Evolutionary conservation across 2,113 vertebrate species (phyloP).

Genomic region (Phainopepla nitens): DNA sequence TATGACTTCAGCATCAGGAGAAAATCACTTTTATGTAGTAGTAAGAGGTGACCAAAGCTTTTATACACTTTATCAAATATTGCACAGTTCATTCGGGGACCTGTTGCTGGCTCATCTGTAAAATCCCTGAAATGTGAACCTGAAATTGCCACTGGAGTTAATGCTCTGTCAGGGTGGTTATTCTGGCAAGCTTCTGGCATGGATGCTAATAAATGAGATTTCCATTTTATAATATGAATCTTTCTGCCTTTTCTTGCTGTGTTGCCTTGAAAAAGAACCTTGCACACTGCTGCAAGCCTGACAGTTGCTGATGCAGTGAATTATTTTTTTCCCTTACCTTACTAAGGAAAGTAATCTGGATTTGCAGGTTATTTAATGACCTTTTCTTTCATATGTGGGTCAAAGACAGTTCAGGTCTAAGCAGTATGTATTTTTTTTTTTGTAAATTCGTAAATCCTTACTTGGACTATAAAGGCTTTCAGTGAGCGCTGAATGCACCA

Average conservation of each 20-base stretch:
- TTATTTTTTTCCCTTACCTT: neutral
- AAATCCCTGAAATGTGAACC: slow-evolving; percentile 1
- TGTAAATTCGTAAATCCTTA: neutral
- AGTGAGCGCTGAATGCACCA: neutral
- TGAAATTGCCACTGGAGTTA: slow-evolving; percentile 11
- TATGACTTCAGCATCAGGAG: neutral
- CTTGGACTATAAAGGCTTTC: neutral
- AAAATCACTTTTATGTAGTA: neutral
- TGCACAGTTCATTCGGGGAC: neutral
- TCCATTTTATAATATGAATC: slow-evolving; percentile 1
- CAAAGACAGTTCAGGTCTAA: neutral
- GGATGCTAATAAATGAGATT: neutral
- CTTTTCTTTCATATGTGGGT: neutral
- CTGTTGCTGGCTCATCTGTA: neutral
- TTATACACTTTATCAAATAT: neutral
- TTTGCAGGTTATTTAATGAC: neutral
- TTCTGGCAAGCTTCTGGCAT: neutral
- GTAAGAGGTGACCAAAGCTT: neutral
- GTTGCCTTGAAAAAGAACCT: neutral
- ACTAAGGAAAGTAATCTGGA: neutral
- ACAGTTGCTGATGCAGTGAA: neutral
- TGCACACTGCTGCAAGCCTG: neutral
- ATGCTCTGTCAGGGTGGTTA: neutral
- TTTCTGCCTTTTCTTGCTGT: neutral
- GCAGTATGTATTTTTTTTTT: neutral